phyloP scores from a whole-genome alignment of 2,888 invertebrate genomes.

The Drosophila sordidula region DNA sequence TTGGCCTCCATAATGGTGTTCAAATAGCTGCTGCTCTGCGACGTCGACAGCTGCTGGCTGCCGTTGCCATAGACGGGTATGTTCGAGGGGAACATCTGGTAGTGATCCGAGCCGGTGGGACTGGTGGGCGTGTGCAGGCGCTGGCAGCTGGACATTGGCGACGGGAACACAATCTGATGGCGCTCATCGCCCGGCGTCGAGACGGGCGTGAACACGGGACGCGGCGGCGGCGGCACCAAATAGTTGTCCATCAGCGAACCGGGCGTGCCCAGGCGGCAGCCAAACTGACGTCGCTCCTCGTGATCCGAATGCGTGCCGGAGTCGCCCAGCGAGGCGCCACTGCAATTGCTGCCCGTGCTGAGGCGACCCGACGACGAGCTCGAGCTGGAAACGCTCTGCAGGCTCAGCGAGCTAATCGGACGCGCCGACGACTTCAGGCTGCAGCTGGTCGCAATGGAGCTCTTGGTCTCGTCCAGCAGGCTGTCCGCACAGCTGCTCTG shows the following conservation, averaged over 20 bases:
- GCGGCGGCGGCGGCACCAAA: constrained; percentile 88
- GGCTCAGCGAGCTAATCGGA: constrained; percentile 89
- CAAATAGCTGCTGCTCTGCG: constrained; percentile 82
- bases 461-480: constrained; percentile 83
- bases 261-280: constrained; percentile 82
- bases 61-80: constrained; percentile 83
- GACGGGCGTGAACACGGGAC: constrained; percentile 85
- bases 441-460: constrained; percentile 83
- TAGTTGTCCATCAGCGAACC: constrained; percentile 87
- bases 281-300: constrained; percentile 88
- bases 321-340: constrained; percentile 92
- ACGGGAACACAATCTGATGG: constrained; percentile 83
- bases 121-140: constrained; percentile 83
- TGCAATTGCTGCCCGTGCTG: constrained; percentile 90
- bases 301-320: constrained; percentile 94
- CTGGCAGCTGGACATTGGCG: constrained; percentile 80
- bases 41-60: constrained; percentile 72
- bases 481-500: constrained; percentile 74
- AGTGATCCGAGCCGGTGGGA: constrained; percentile 83
- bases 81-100: constrained; percentile 85
- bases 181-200: constrained; percentile 84
- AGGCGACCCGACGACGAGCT: constrained; percentile 92
- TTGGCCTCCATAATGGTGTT: constrained; percentile 85
- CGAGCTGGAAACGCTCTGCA: constrained; percentile 89
- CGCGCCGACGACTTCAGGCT: constrained; percentile 85